Percentiles rank a stretch among this genome's conserved stretches.
phyloP scores from a whole-genome alignment of 2,797 vertebrate genomes.

The Melanotaenia parkinsoni region DNA sequence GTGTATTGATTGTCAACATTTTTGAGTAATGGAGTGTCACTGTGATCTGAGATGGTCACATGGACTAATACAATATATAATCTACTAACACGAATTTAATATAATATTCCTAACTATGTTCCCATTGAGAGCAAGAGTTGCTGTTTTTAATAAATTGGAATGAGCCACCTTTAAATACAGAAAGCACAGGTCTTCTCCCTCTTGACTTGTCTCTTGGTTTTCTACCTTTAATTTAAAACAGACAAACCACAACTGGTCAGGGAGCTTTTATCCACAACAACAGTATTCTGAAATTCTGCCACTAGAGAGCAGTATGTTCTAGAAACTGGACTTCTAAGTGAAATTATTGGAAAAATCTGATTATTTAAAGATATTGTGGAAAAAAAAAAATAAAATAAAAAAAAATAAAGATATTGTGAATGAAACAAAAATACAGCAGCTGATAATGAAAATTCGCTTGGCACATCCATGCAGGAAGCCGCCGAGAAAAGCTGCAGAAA shows the following conservation, averaged over 20 bases:
- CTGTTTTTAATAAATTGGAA: background rate
- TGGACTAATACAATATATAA: background rate
- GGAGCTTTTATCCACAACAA: background rate
- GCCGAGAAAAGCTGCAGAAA: background rate
- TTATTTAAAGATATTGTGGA: background rate
- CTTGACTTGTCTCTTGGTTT: background rate
- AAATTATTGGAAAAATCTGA: background rate
- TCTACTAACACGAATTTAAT: background rate
- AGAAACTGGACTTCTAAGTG: too few relatives aligned
- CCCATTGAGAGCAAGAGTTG: background rate
- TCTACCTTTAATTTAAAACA: background rate
- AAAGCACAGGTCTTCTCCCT: background rate
- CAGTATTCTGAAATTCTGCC: background rate
- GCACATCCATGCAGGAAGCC: background rate
- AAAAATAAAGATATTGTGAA: background rate
- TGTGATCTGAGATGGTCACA: background rate
- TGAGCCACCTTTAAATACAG: background rate
- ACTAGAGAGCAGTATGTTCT: background rate
- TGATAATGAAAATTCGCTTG: background rate
- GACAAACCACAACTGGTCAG: background rate
- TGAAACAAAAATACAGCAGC: background rate
- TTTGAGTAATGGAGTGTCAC: conserved; percentile 1
- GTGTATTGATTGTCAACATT: background rate
- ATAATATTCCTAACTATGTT: background rate
- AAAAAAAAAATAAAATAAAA: too few relatives aligned